Percentiles rank a stretch among this genome's conserved stretches.
phyloP scores from a whole-genome alignment of 2,113 vertebrate species.

The Saccopteryx leptura region DNA sequence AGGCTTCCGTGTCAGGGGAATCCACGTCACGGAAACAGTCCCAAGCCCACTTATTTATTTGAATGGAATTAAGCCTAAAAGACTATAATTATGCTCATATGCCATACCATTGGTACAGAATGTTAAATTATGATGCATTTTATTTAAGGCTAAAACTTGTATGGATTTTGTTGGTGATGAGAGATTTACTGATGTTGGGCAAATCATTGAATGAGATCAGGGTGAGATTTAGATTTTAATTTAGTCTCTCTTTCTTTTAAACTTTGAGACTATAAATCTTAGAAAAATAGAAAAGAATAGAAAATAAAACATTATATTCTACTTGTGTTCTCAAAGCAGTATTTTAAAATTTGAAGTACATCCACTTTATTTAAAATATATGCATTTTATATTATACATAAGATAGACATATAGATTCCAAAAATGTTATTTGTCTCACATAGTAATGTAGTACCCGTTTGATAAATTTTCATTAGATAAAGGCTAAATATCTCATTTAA shows the following conservation, averaged over 20 bases:
- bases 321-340: not conserved
- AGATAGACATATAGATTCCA: not conserved
- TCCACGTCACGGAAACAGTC: not conserved
- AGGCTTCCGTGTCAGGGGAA: not conserved
- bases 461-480: not conserved
- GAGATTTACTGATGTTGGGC: not conserved
- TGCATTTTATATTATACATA: not conserved
- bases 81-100: not conserved
- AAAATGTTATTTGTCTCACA: not conserved
- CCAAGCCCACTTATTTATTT: not conserved
- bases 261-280: not conserved
- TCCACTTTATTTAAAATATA: not conserved
- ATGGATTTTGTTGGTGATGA: not conserved
- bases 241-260: not conserved
- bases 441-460: not conserved
- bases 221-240: not conserved
- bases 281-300: not conserved
- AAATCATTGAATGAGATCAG: not conserved
- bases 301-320: not conserved
- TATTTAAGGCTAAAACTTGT: not conserved
- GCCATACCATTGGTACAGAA: not conserved
- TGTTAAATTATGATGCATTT: not conserved
- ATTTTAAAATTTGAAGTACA: not conserved
- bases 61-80: constrained; percentile 24
- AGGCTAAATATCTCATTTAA: not conserved